A percentile compares a stretch with the other conserved stretches of the same genome.
phyloP scores from a whole-genome alignment of 2,888 invertebrate species.

The Lithophane semibrunnea region DNA sequence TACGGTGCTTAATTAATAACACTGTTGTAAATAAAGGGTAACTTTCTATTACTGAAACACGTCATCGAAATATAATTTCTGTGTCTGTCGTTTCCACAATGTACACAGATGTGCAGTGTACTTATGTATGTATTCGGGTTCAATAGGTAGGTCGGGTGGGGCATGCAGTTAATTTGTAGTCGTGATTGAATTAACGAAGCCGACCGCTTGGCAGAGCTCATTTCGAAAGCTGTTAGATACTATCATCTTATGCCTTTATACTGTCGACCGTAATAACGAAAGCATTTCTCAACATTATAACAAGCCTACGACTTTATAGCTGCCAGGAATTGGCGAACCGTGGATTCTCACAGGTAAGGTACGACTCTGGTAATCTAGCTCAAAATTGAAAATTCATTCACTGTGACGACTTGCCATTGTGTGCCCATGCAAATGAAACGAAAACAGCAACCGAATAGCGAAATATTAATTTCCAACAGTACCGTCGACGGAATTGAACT shows the following conservation, averaged over 20 bases:
- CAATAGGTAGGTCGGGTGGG: slow-evolving; percentile 70
- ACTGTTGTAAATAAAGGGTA: slow-evolving; percentile 22
- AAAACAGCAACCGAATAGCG: slow-evolving; percentile 73
- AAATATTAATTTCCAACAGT: slow-evolving; percentile 72
- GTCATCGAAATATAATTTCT: slow-evolving; percentile 40
- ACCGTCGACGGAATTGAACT: slow-evolving; percentile 67
- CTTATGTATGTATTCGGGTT: slow-evolving; percentile 65
- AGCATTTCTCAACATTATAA: slow-evolving; percentile 59
- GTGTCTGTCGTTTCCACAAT: slow-evolving; percentile 33
- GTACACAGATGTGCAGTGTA: slow-evolving; percentile 33
- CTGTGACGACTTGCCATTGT: slow-evolving; percentile 68
- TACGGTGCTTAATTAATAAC: slow-evolving; percentile 10
- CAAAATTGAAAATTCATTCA: slow-evolving; percentile 69
- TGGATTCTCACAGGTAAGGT: slow-evolving; percentile 57
- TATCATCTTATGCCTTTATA: slow-evolving; percentile 74
- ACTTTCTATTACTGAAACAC: slow-evolving; percentile 39
- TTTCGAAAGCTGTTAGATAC: slow-evolving; percentile 79
- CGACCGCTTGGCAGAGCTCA: slow-evolving; percentile 73
- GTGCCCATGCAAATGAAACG: slow-evolving; percentile 72
- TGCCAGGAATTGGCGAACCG: slow-evolving; percentile 55
- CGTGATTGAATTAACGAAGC: slow-evolving; percentile 86
- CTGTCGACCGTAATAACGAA: slow-evolving; percentile 68
- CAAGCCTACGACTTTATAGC: slow-evolving; percentile 51
- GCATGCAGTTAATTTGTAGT: slow-evolving; percentile 81
- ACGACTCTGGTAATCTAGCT: slow-evolving; percentile 58